These are phyloP conservation scores for Tolypeutes matacus DNA, from an alignment of 2,797 vertebrate genomes.

Conservation along the genomic window DNA sequence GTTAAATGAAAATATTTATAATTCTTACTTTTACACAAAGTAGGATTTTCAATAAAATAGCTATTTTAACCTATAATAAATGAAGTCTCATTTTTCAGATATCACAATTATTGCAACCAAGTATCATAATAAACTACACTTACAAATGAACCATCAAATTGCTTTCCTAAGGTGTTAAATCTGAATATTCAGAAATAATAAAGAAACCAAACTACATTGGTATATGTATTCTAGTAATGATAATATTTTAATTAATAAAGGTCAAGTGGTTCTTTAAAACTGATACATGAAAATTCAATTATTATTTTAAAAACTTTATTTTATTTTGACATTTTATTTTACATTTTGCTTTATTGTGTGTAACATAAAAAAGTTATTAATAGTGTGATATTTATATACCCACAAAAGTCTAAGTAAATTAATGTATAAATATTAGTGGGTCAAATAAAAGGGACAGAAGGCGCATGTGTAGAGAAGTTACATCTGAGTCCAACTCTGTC, in stretches of 20 bases:
- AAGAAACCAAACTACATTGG: background rate
- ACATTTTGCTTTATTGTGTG: background rate
- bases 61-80: conserved; percentile 80
- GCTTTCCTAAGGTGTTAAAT: background rate
- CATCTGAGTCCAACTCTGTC: too few relatives aligned
- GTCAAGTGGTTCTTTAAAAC: background rate
- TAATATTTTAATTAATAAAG: background rate
- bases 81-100: background rate
- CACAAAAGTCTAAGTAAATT: background rate
- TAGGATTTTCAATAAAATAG: conserved; percentile 88
- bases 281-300: background rate
- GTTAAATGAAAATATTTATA: conserved; percentile 83
- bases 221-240: background rate
- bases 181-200: background rate
- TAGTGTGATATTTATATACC: accelerated
- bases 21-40: conserved; percentile 80
- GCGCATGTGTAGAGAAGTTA: too few relatives aligned
- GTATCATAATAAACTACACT: background rate
- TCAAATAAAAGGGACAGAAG: background rate
- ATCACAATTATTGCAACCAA: background rate
- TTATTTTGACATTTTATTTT: background rate
- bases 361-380: background rate
- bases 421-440: background rate
- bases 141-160: background rate
- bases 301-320: background rate